phyloP scores from a whole-genome alignment of 2,888 invertebrate species.

The Bibio marci region DNA sequence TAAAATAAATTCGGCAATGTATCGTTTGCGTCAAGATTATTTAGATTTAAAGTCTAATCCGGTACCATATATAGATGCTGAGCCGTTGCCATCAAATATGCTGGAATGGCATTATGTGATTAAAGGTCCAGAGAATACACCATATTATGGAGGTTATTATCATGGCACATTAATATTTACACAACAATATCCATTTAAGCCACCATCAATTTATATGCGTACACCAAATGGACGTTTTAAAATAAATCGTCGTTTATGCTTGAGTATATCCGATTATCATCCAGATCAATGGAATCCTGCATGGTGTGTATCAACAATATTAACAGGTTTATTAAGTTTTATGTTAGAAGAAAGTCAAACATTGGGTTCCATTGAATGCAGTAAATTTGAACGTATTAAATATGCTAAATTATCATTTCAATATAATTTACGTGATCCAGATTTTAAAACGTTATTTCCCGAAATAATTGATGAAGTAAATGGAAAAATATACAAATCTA shows the following conservation, averaged over 20 bases:
- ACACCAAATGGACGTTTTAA: constrained; percentile 96
- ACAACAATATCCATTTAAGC: constrained; percentile 91
- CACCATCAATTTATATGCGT: constrained; percentile 93
- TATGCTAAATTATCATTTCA: constrained; percentile 72
- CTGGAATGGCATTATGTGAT: constrained; percentile 62
- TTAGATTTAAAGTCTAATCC: constrained; percentile 88
- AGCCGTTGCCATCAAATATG: constrained; percentile 88
- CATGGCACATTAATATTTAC: constrained; percentile 94
- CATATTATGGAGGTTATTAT: constrained; percentile 85
- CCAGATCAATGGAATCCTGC: constrained; percentile 98
- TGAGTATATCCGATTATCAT: constrained; percentile 56
- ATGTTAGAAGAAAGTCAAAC: constrained; percentile 96
- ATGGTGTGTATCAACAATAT: constrained; percentile 94
- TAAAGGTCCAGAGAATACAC: constrained; percentile 80
- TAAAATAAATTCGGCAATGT: constrained; percentile 35
- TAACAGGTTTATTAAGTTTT: constrained; percentile 90
- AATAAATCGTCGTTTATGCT: constrained; percentile 78
- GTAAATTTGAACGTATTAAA: constrained; percentile 70
- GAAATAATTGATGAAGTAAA: constrained; percentile 70
- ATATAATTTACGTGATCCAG: constrained; percentile 79
- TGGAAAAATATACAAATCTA: constrained; percentile 23
- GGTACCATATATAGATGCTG: constrained; percentile 88
- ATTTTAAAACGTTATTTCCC: constrained; percentile 90
- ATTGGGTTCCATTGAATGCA: constrained; percentile 83
- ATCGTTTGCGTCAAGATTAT: constrained; percentile 90